Percentiles rank a stretch among this genome's conserved stretches.
phyloP scores from a whole-genome alignment of 2,888 invertebrate species.

The Apotomis turbidana region DNA sequence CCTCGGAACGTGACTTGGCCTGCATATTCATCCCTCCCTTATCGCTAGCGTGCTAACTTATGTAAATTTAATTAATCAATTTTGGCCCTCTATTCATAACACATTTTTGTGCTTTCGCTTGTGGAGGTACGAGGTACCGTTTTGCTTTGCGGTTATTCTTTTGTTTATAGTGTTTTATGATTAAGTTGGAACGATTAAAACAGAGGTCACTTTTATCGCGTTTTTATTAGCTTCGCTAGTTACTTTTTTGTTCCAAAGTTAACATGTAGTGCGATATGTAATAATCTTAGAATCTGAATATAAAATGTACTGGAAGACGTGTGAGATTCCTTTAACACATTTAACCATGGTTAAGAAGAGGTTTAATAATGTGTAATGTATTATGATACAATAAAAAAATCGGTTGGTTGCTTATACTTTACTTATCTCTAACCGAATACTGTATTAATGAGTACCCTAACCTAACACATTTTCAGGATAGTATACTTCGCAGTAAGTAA shows the following conservation, averaged over 20 bases:
- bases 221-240: not conserved
- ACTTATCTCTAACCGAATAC: no score
- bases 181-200: slow-evolving; percentile 19
- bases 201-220: not conserved
- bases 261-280: no score
- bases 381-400: no score
- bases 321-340: no score
- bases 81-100: slow-evolving; percentile 65
- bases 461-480: no score
- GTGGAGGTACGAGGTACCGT: slow-evolving; percentile 10
- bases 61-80: slow-evolving; percentile 82
- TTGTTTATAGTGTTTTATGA: slow-evolving; percentile 10
- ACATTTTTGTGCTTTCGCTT: slow-evolving; percentile 53
- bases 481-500: not conserved
- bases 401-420: no score
- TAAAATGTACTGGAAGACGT: no score
- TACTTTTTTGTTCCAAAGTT: no score
- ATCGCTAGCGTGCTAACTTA: slow-evolving; percentile 76
- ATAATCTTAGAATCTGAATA: no score
- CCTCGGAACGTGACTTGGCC: slow-evolving; percentile 68
- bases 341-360: no score
- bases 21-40: slow-evolving; percentile 68
- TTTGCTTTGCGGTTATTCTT: slow-evolving; percentile 24
- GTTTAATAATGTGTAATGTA: no score
- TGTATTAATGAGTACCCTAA: no score